Evolutionary conservation across 2,888 invertebrate species (phyloP), one percentile per base, ranked within the genome.

Genomic region (Nomada flava): DNA sequence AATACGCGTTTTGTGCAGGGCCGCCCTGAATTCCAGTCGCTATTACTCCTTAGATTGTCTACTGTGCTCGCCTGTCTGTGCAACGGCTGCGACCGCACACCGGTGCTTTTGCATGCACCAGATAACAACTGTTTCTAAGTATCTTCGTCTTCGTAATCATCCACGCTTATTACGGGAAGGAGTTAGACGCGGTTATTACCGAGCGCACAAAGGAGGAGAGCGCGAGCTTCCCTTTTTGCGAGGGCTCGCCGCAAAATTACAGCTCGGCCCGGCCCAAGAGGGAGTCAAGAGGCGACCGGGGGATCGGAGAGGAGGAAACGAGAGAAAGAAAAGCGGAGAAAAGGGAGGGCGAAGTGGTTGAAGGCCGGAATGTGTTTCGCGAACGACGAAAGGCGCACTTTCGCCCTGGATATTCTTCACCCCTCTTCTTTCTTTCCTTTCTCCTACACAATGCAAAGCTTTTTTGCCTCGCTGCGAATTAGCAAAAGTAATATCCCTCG

Each of bases 201-300:
- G 74, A 5, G 62, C 20, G 64, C 63, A 82, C 81, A 88, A 78
- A 85, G 74, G 63, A 62, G 64, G 42, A 75, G 70, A 62, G 64
- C 26, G 65, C 53, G 69, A 76, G 80, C 83, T 77, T 81, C 70
- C 76, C 72, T 82, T 85, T 80, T 83, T 76, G 65, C 83, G 44
- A 71, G 55, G 78, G 74, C 84, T 83, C 72, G 78, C 72, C 76
- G 75, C 84, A 82, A 89, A 89, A 90, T 90, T 87, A 89, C 86
- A 89, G 86, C 84, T 84, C 79, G 44, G 67, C 74, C 84, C 77
- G 74, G 80, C 72, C 68, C 73, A 70, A 88, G 79, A 79, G 65
- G 52, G 67, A 78, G 84, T 83, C 79, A 83, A 79, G 84, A 75
- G 79, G 59, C 63, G 64, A 78, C 74, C 71, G 69, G 47, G 2